Percentiles rank a stretch among this genome's conserved stretches.
phyloP scores from a whole-genome alignment of 2,797 vertebrate genomes.

The Neosilurus mollespiculum region DNA sequence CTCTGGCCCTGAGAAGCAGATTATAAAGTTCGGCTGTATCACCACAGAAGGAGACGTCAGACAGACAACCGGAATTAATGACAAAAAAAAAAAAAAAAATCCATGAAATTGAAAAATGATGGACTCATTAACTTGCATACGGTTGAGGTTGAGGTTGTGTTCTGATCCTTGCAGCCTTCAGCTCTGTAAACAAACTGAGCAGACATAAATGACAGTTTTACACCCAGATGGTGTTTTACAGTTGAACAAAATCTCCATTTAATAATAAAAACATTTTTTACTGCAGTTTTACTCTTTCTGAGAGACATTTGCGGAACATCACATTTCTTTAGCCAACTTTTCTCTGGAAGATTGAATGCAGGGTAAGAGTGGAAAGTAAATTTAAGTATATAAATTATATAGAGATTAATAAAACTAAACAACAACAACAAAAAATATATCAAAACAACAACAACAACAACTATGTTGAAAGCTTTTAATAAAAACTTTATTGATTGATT shows the following conservation, averaged over 20 bases:
- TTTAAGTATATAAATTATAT: background rate
- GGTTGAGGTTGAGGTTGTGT: conserved; percentile 9
- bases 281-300: background rate
- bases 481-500: background rate
- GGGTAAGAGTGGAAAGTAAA: background rate
- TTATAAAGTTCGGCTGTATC: conserved; percentile 55
- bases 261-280: background rate
- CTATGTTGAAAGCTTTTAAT: background rate
- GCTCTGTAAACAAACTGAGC: conserved; percentile 20
- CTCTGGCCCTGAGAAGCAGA: conserved; percentile 14
- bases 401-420: background rate
- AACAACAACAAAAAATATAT: background rate
- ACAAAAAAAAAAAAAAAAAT: conserved; percentile 34
- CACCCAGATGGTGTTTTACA: background rate
- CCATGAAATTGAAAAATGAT: conserved; percentile 52
- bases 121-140: conserved; percentile 40
- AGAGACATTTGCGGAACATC: too few relatives aligned
- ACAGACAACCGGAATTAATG: conserved; percentile 73
- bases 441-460: too few relatives aligned
- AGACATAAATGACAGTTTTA: background rate
- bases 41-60: conserved; percentile 81
- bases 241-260: background rate
- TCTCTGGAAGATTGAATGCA: background rate
- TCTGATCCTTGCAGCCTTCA: background rate
- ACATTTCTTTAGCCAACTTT: background rate